Percentiles rank a stretch among this genome's conserved stretches.
Conservation (phyloP, 2,797 vertebrate species). For the Gymnoscopelus microlampas region DNA sequence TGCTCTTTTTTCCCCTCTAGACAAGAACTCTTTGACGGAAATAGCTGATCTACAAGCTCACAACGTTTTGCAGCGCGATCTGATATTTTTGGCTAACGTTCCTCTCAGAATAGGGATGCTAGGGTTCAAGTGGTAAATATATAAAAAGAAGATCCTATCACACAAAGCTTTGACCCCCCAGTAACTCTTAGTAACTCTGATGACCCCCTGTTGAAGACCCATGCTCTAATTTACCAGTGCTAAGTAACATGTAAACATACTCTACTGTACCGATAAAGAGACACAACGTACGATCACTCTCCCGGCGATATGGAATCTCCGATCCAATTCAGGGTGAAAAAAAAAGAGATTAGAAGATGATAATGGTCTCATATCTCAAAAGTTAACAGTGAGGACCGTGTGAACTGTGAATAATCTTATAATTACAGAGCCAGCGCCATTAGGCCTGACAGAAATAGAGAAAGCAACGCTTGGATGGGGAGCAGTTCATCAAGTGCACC, state of each 20-base stretch:
- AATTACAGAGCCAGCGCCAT: conserved; percentile 86
- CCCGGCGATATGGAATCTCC: conserved; percentile 75
- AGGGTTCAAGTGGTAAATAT: too few species aligned
- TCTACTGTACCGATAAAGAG: background rate
- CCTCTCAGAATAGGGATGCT: too few species aligned
- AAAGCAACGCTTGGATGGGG: conserved; percentile 84
- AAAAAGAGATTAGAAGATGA: conserved; percentile 84
- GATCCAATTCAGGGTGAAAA: conserved; percentile 72
- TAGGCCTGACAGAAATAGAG: conserved; percentile 84
- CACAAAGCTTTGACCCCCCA: too few species aligned
- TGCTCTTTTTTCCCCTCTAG: too few species aligned
- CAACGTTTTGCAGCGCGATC: too few species aligned
- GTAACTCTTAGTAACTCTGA: too few species aligned
- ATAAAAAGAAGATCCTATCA: too few species aligned
- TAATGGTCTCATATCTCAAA: conserved; percentile 87
- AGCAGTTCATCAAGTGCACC: conserved; percentile 82
- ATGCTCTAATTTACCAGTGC: too few species aligned
- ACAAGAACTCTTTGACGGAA: too few species aligned
- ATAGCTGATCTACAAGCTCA: too few species aligned
- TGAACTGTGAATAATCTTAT: conserved; percentile 85
- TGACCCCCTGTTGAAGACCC: too few species aligned
- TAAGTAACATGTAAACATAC: background rate
- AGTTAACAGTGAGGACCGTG: conserved; percentile 80
- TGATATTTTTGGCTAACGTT: too few species aligned
- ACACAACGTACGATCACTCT: conserved; percentile 69